Evolutionary conservation across 2,888 invertebrate genomes (phyloP).

Genomic region (Dolomedes plantarius): DNA sequence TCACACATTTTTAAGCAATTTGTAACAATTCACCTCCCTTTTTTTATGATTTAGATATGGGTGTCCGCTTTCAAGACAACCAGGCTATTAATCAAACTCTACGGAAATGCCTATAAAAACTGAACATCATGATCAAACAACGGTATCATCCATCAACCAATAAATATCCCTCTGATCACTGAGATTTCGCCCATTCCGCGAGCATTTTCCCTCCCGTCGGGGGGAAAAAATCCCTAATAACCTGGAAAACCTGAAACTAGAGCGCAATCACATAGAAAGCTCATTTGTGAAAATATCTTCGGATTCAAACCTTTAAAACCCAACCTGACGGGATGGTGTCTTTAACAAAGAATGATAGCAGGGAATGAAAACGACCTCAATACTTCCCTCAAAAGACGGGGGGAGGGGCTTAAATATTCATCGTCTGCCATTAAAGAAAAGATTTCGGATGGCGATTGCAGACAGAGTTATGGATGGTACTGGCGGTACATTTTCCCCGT

Average conservation of each 20-base stretch:
- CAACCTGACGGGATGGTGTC: neutral
- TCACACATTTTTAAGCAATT: too few relatives aligned
- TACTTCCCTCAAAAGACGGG: slow-evolving; percentile 17
- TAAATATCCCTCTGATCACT: neutral
- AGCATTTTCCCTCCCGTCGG: neutral
- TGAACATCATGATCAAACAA: neutral
- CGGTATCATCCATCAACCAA: neutral
- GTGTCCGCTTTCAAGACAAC: too few relatives aligned
- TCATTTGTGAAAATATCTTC: neutral
- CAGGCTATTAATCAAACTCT: too few relatives aligned
- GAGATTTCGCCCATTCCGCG: neutral
- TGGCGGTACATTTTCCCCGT: slow-evolving; percentile 43
- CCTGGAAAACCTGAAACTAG: neutral
- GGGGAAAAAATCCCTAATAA: neutral
- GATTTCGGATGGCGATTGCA: slow-evolving; percentile 54
- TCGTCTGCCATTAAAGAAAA: slow-evolving; percentile 61
- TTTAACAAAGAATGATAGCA: slow-evolving; percentile 66
- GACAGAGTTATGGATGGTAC: slow-evolving; percentile 50
- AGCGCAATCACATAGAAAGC: neutral
- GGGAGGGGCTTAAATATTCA: slow-evolving; percentile 70
- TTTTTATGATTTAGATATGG: too few relatives aligned
- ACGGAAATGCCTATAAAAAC: neutral
- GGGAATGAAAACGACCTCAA: neutral
- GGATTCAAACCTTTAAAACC: neutral
- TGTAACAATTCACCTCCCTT: too few relatives aligned